Conservation (phyloP, 2,797 vertebrate genomes). For the Amblyraja radiata region DNA sequence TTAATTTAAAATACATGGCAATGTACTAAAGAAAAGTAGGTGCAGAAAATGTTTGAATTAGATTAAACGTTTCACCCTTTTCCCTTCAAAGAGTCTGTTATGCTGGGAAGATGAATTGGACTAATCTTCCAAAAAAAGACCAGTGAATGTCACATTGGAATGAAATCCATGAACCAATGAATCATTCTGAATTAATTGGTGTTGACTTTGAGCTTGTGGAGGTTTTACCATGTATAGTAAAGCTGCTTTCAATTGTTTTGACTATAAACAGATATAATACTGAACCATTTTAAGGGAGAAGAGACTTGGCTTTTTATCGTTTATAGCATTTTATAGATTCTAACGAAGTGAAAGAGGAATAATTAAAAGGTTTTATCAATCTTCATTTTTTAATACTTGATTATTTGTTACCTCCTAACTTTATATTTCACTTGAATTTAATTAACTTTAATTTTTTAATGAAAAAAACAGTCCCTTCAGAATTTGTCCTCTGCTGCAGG, state of each 20-base stretch:
- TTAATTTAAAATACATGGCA: not conserved
- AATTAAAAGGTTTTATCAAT: not conserved
- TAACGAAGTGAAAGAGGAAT: not conserved
- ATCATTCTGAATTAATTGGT: not conserved
- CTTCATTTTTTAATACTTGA: not conserved
- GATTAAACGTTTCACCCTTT: conserved; percentile 2
- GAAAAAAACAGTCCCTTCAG: not conserved
- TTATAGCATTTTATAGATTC: not conserved
- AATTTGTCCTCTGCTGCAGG: not conserved
- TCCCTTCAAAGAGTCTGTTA: not conserved
- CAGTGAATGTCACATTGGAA: not conserved
- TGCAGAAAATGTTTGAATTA: conserved; percentile 10
- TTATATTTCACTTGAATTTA: not conserved
- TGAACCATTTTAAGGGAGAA: not conserved
- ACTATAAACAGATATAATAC: not conserved
- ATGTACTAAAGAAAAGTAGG: not conserved
- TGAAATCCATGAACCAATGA: not conserved
- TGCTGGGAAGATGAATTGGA: not conserved
- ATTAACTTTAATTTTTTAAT: not conserved
- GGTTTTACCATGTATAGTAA: not conserved
- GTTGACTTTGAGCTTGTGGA: not conserved
- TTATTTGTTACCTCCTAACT: not conserved
- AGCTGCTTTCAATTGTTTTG: not conserved
- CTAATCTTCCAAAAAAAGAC: not conserved
- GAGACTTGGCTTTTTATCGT: not conserved